These are phyloP conservation scores for Brachymystax lenok DNA, from an alignment of 2,797 vertebrate species.

Conservation along the genomic window DNA sequence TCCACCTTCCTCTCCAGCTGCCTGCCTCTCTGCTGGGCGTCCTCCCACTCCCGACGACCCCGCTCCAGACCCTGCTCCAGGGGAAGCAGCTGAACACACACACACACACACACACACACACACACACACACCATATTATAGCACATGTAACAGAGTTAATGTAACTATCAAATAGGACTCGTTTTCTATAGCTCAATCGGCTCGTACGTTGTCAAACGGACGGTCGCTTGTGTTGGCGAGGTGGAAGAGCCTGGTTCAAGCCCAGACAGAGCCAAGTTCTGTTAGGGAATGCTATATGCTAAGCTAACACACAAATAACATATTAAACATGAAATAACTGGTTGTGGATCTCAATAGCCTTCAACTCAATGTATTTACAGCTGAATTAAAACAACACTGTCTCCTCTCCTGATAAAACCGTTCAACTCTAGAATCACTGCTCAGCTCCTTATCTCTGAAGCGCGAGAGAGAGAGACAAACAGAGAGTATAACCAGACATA, in stretches of 20 bases:
- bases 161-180: too few relatives aligned
- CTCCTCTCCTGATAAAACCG: background rate
- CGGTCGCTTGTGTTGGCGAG: too few relatives aligned
- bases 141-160: background rate
- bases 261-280: too few relatives aligned
- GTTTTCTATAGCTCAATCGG: too few relatives aligned
- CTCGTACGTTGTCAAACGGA: too few relatives aligned
- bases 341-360: background rate
- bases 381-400: background rate
- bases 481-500: slow-evolving; percentile 16
- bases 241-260: too few relatives aligned
- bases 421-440: background rate
- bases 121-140: too few relatives aligned
- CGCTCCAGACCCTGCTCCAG: slow-evolving; percentile 86
- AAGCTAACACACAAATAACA: background rate
- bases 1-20: slow-evolving; percentile 85
- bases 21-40: slow-evolving; percentile 81
- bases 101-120: slow-evolving; percentile 8
- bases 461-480: background rate
- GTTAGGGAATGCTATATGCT: too few relatives aligned
- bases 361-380: background rate
- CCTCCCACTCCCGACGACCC: slow-evolving; percentile 83
- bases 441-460: background rate
- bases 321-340: background rate
- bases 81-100: slow-evolving; percentile 76